Conservation (phyloP, 2,797 vertebrate genomes). For the Anomalospiza imberbis region DNA sequence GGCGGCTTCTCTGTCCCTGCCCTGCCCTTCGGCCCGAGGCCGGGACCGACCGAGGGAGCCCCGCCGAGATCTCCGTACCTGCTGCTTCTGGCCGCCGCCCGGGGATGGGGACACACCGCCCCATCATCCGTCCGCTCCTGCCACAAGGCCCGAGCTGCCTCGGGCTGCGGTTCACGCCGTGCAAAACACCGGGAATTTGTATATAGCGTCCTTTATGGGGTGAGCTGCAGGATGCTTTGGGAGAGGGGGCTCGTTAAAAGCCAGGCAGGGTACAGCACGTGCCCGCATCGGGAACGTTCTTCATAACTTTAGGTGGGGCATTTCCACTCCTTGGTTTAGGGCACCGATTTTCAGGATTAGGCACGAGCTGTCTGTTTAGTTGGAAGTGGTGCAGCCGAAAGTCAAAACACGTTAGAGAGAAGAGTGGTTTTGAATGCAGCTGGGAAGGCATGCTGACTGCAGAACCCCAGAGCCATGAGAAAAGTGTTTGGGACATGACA, state of each 20-base stretch:
- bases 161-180: not conserved
- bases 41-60: too few species aligned
- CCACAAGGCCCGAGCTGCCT: not conserved
- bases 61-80: not conserved
- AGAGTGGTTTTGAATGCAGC: not conserved
- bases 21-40: too few species aligned
- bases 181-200: not conserved
- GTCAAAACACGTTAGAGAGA: not conserved
- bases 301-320: accelerated
- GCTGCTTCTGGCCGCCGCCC: not conserved
- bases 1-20: not conserved
- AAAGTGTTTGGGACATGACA: not conserved
- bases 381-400: not conserved
- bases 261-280: accelerated
- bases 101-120: not conserved
- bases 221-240: not conserved
- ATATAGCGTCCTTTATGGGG: accelerated
- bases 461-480: accelerated
- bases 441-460: not conserved
- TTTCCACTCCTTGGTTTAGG: not conserved
- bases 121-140: not conserved
- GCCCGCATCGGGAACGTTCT: accelerated
- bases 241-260: not conserved
- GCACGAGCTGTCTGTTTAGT: not conserved
- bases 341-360: not conserved